Evolutionary conservation across 2,888 invertebrate genomes (phyloP).

Genomic region (Eristalinus aeneus): DNA sequence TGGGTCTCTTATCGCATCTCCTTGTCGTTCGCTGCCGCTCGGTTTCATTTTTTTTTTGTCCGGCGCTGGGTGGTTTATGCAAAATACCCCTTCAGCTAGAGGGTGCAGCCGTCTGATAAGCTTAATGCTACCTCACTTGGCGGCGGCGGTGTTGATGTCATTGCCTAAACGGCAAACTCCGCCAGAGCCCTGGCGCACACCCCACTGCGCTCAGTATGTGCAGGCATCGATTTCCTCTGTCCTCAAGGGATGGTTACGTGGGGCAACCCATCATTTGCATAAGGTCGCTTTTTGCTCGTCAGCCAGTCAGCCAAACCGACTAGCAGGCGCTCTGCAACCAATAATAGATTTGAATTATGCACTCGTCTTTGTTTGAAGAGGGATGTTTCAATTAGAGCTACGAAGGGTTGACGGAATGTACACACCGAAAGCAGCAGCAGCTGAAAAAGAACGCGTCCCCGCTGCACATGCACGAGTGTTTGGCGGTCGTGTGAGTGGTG

Average conservation of each 20-base stretch:
- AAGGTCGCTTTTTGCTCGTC: constrained; percentile 16
- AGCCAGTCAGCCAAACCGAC: not conserved
- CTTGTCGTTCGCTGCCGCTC: not conserved
- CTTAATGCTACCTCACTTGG: constrained; percentile 16
- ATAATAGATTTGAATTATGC: constrained; percentile 68
- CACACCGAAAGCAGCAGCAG: not conserved
- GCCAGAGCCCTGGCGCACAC: constrained; percentile 52
- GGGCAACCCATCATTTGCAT: constrained; percentile 54
- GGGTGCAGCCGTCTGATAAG: constrained; percentile 37
- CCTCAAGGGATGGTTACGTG: constrained; percentile 37
- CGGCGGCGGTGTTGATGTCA: constrained; percentile 46
- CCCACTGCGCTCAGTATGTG: not conserved
- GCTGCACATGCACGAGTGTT: constrained; percentile 25
- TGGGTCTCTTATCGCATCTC: not conserved
- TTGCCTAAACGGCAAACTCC: constrained; percentile 46
- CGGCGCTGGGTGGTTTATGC: not conserved
- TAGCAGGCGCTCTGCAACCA: constrained; percentile 33
- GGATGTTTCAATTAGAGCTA: constrained; percentile 63
- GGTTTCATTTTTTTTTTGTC: not conserved
- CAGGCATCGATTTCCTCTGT: constrained; percentile 48
- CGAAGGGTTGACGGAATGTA: constrained; percentile 34
- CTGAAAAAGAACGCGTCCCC: not conserved
- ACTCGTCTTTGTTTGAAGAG: constrained; percentile 54
- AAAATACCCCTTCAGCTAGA: not conserved
- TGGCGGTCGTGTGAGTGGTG: constrained; percentile 18